These are phyloP conservation scores for Nematostella vectensis DNA, from an alignment of 92 coral and sea anemone genomes.

Conservation along the genomic window DNA sequence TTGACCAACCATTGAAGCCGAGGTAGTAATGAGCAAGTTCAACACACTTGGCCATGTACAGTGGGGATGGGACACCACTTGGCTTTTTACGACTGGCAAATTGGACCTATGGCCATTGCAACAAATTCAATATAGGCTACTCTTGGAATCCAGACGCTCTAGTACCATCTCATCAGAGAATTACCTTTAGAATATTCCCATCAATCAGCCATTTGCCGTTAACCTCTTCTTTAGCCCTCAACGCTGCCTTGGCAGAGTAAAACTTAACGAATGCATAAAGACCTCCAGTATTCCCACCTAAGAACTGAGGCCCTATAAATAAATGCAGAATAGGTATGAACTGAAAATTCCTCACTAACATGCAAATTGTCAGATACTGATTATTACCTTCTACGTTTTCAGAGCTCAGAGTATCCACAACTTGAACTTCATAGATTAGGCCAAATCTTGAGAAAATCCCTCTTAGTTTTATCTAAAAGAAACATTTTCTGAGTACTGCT, in stretches of 20 bases:
- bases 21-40: conserved; percentile 70
- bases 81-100: conserved; percentile 70
- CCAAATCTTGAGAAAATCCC: conserved; percentile 64
- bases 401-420: conserved; percentile 41
- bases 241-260: conserved; percentile 60
- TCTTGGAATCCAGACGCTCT: background rate
- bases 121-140: too few relatives aligned
- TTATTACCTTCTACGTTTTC: conserved; percentile 36
- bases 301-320: too few relatives aligned
- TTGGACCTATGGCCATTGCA: conserved; percentile 45
- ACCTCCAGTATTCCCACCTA: conserved; percentile 13
- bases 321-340: too few relatives aligned
- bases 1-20: conserved; percentile 83
- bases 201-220: conserved; percentile 58
- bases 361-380: too few relatives aligned
- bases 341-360: too few relatives aligned
- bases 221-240: conserved; percentile 37
- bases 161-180: too few relatives aligned
- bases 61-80: conserved; percentile 21
- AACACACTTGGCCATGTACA: conserved; percentile 62
- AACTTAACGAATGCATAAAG: conserved; percentile 72
- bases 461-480: conserved; percentile 36
- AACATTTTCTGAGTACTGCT: too few relatives aligned
- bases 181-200: conserved; percentile 70
- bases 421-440: conserved; percentile 69